These are phyloP conservation scores for Trissolcus brochymenae DNA, from an alignment of 2,888 invertebrate genomes.

Conservation along the genomic window DNA sequence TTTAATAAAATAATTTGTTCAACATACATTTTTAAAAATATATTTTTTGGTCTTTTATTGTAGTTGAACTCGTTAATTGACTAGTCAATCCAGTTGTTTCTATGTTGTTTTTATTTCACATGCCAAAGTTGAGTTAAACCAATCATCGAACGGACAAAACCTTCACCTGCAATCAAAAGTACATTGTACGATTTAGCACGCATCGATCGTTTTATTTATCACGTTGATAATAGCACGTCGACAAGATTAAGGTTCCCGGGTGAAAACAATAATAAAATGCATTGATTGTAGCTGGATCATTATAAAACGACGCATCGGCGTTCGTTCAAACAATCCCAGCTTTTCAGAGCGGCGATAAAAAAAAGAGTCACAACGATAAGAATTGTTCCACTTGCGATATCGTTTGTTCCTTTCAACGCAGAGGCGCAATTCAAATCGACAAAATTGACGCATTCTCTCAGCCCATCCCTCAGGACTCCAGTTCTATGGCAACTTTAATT, in stretches of 20 bases:
- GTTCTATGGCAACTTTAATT: too few species aligned
- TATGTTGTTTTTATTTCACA: not conserved
- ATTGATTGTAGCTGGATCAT: conserved; percentile 16
- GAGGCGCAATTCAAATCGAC: not conserved
- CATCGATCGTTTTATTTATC: conserved; percentile 29
- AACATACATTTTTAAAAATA: too few species aligned
- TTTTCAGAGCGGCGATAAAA: conserved; percentile 16
- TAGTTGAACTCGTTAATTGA: too few species aligned
- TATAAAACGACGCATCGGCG: conserved; percentile 3
- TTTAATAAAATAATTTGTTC: too few species aligned
- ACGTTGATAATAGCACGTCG: conserved; percentile 18
- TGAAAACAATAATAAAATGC: conserved; percentile 12
- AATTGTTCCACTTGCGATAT: conserved; percentile 2
- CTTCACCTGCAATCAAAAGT: conserved; percentile 37
- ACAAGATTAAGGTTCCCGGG: conserved; percentile 27
- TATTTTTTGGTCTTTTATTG: too few species aligned
- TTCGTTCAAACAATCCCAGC: conserved; percentile 17
- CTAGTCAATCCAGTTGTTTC: too few species aligned
- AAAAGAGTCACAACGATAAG: conserved; percentile 8
- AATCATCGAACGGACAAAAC: conserved; percentile 22
- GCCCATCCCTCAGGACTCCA: not conserved
- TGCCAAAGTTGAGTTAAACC: conserved; percentile 5
- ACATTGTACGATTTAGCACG: conserved; percentile 30
- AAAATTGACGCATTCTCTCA: not conserved
- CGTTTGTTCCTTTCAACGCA: not conserved